Evolutionary conservation across 1,140 invertebrate genomes (phyloP).

Genomic region (Zophobas atratus): DNA sequence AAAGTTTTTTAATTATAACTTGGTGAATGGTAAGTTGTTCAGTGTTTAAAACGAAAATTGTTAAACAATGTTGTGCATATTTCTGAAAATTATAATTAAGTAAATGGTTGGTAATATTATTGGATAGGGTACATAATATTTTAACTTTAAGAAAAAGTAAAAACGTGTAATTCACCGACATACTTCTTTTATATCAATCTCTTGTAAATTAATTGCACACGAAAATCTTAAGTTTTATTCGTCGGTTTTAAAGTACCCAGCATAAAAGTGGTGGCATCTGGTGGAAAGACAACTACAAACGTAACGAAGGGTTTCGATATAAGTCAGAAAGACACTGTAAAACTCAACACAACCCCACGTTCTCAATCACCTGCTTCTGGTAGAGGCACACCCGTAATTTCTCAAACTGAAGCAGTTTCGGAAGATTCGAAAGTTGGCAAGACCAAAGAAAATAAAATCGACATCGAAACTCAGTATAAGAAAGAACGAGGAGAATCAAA

Average conservation of each 20-base stretch:
- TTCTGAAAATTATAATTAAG: too few species aligned
- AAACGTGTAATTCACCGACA: too few species aligned
- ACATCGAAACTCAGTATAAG: constrained; percentile 76
- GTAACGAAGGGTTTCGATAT: constrained; percentile 69
- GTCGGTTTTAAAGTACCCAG: constrained; percentile 23
- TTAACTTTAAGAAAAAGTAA: too few species aligned
- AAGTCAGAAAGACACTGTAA: constrained; percentile 59
- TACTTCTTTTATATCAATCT: too few species aligned
- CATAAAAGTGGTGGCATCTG: constrained; percentile 59
- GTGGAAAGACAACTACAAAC: constrained; percentile 64
- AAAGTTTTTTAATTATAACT: too few species aligned
- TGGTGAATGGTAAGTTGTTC: too few species aligned
- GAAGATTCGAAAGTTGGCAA: constrained; percentile 58
- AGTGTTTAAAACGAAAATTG: too few species aligned
- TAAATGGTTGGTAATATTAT: too few species aligned
- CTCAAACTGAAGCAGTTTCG: constrained; percentile 55
- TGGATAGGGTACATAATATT: too few species aligned
- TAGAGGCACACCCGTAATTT: constrained; percentile 67
- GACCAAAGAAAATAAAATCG: constrained; percentile 72
- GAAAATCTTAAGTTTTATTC: constrained; percentile 3
- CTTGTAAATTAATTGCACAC: too few species aligned
- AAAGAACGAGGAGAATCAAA: constrained; percentile 84
- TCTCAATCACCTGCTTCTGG: constrained; percentile 77
- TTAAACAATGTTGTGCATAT: too few species aligned
- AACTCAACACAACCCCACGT: constrained; percentile 68